These are phyloP conservation scores for Eupithecia tripunctaria DNA, from an alignment of 2,888 invertebrate genomes.

Conservation along the genomic window DNA sequence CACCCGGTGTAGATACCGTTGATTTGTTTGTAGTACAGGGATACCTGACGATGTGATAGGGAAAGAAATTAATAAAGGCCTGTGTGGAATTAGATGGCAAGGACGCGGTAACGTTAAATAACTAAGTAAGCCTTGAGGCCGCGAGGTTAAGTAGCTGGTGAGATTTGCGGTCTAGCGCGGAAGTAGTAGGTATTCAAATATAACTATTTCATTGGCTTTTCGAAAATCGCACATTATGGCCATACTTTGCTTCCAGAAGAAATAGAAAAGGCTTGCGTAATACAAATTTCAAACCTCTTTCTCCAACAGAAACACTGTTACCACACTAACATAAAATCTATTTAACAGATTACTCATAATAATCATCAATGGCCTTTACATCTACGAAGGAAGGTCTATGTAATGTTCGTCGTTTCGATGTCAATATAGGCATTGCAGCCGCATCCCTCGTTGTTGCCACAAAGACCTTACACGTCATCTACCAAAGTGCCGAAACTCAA, in stretches of 20 bases:
- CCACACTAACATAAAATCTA: background rate
- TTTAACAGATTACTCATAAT: background rate
- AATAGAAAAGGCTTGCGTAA: too few relatives aligned
- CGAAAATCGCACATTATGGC: too few relatives aligned
- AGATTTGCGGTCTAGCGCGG: background rate
- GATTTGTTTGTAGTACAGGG: constrained; percentile 90
- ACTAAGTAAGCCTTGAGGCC: too few relatives aligned
- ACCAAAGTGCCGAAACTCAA: too few relatives aligned
- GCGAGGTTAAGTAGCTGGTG: too few relatives aligned
- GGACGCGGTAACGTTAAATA: too few relatives aligned
- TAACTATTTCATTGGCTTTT: too few relatives aligned
- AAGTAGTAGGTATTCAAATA: background rate
- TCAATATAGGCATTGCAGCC: background rate
- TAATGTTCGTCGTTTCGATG: background rate
- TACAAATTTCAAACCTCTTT: background rate
- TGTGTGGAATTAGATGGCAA: too few relatives aligned
- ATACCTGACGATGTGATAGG: constrained; percentile 79
- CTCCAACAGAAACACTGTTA: background rate
- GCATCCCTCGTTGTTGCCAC: too few relatives aligned
- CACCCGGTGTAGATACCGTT: constrained; percentile 91
- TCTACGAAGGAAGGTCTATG: background rate
- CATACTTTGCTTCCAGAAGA: too few relatives aligned
- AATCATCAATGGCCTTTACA: background rate
- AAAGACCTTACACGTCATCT: background rate
- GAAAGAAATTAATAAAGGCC: background rate